These are phyloP conservation scores for Cynodonichthys magdalenae DNA, from an alignment of 2,797 vertebrate genomes.

Conservation along the genomic window DNA sequence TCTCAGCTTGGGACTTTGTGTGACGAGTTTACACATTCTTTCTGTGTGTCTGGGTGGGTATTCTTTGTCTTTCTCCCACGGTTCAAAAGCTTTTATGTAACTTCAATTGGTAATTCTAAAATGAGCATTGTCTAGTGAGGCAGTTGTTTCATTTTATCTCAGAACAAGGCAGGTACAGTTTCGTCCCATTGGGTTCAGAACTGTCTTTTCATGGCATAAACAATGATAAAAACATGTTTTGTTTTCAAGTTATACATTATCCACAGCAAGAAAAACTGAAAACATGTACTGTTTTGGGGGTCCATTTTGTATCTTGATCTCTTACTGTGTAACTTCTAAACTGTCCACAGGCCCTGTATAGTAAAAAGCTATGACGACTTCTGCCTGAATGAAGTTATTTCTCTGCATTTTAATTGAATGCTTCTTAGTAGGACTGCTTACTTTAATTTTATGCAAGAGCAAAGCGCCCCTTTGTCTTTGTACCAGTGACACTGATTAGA, in stretches of 20 bases:
- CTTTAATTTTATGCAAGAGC: conserved; percentile 75
- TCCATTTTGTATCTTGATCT: too few species aligned
- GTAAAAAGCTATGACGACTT: conserved; percentile 11
- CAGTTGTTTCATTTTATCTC: neutral
- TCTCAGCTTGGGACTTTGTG: neutral
- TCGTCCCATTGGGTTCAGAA: neutral
- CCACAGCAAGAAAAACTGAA: too few species aligned
- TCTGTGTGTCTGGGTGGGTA: neutral
- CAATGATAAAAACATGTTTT: too few species aligned
- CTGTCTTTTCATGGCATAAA: neutral
- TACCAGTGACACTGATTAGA: conserved; percentile 75
- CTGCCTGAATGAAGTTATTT: conserved; percentile 37
- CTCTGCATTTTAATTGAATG: conserved; percentile 53
- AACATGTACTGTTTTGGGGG: neutral
- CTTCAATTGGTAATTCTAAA: neutral
- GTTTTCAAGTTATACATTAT: too few species aligned
- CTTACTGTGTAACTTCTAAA: neutral
- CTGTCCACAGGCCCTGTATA: neutral
- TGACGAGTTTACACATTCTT: neutral
- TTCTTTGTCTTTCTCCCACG: neutral
- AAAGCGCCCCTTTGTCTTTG: conserved; percentile 66
- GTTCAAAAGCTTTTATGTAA: neutral
- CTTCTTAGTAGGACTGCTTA: conserved; percentile 56
- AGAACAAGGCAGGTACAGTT: neutral
- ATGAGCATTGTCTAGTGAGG: neutral